Evolutionary conservation across 2,888 invertebrate species (phyloP).

Genomic region (Embidobia sp.): DNA sequence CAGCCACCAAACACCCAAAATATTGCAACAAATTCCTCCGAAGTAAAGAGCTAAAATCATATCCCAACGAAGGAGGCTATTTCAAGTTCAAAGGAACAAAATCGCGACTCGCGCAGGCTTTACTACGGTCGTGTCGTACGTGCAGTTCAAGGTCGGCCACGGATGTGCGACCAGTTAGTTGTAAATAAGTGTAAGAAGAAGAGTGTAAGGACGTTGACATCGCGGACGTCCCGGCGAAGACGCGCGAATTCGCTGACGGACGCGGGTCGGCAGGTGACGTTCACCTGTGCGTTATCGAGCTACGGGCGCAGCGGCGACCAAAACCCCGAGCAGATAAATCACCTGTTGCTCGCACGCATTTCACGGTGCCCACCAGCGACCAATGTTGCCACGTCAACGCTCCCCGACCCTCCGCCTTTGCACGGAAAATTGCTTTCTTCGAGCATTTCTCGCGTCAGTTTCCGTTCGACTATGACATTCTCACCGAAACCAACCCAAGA

Average conservation of each 20-base stretch:
- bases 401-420: conserved; percentile 20
- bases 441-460: conserved; percentile 4
- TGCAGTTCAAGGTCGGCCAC: conserved; percentile 76
- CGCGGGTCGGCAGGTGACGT: too few species aligned
- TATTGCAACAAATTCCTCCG: too few species aligned
- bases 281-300: too few species aligned
- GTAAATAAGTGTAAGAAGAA: conserved; percentile 58
- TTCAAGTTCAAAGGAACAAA: conserved; percentile 29
- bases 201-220: conserved; percentile 52
- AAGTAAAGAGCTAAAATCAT: too few species aligned
- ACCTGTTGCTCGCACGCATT: conserved; percentile 57
- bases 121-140: conserved; percentile 66
- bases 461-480: conserved; percentile 15
- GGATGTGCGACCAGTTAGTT: conserved; percentile 68
- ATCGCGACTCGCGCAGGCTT: conserved; percentile 13
- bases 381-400: conserved; percentile 62
- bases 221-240: too few species aligned
- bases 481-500: too few species aligned
- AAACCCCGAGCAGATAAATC: conserved; percentile 45
- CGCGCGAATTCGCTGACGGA: too few species aligned
- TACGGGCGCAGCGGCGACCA: conserved; percentile 19
- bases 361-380: conserved; percentile 33
- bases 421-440: conserved; percentile 36
- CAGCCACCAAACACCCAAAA: too few species aligned
- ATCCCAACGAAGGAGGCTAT: background rate